These are phyloP conservation scores for Clarias fuscus DNA, from an alignment of 2,797 vertebrate genomes.

Conservation along the genomic window DNA sequence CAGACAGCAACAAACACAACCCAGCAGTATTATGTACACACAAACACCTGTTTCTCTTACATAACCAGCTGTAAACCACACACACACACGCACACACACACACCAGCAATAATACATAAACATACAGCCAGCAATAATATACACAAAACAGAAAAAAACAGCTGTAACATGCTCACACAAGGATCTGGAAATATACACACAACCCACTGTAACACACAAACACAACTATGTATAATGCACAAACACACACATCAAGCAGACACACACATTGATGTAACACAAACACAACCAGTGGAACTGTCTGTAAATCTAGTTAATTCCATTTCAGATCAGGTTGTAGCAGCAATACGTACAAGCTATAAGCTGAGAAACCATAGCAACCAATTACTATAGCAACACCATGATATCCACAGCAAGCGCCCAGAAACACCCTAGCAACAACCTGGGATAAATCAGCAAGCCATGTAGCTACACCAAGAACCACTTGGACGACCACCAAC, in stretches of 20 bases:
- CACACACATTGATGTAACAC: not conserved
- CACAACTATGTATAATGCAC: not conserved
- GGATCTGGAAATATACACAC: not conserved
- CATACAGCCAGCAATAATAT: not conserved
- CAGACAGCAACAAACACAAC: constrained; percentile 52
- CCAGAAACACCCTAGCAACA: not conserved
- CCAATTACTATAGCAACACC: not conserved
- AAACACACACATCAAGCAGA: not conserved
- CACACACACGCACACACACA: constrained; percentile 19
- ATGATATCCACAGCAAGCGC: not conserved
- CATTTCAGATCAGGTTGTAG: not conserved
- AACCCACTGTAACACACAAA: not conserved
- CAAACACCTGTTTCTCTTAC: not conserved
- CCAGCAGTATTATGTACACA: constrained; percentile 75
- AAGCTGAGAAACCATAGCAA: not conserved
- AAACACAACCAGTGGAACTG: not conserved
- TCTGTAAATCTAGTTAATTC: not conserved
- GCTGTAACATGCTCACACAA: not conserved
- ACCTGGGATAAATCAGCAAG: not conserved
- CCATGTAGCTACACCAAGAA: not conserved
- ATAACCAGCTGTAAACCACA: constrained; percentile 14
- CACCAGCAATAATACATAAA: not conserved
- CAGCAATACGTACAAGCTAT: not conserved
- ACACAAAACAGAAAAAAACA: constrained; percentile 1
- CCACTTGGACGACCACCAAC: not conserved